Evolutionary conservation across 2,113 vertebrate species (phyloP), one percentile per base, ranked within the genome.

Genomic region (Poeciliopsis turrubarensis): DNA sequence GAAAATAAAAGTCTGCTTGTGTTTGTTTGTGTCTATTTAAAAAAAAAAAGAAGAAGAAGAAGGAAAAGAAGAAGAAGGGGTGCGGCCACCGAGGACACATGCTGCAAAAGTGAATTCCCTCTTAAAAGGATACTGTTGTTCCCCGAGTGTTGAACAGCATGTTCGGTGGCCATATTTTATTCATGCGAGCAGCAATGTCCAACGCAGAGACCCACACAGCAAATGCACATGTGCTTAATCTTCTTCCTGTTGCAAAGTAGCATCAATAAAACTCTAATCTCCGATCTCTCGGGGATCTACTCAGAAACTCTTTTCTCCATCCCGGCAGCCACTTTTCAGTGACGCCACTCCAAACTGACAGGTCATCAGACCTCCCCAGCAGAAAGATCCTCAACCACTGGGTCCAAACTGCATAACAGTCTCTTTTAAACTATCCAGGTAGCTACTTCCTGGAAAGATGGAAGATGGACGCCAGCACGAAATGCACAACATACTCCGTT

Each of bases 71-170:
- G 77, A 74, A 85, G 75, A 75, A 32, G 31, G 66, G 44, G 65
- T 65, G 72, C 70, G 72, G 74, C 65, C 76, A 64, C 66, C 1
- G 73, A 86, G 70, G 66, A 72, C 71, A 78, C 71, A 74, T 57
- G 51, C 76, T 51, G 68, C 71, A 78, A 63, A 77, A 88, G 72
- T 90, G 64, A 80, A 92, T 88, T 90, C 77, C 87, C 85, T 87
- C 86, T 89, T 89, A 87, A 89, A 91, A 88, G 90, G 81, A 87
- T 89, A 90, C 81, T 86, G 87, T 91, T 91, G 89, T 89, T 87
- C 78, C 77, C 72, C 67, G 64, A 80, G 68, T 87, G 84, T 89
- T 80, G 73, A 83, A 87, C 84, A 84, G 70, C 62, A 71, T 80
- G 74, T 87, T 82, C 78, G 78, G 31, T 6, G 27, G 72, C 69